Percentiles rank a stretch among this genome's conserved stretches.
These are phyloP conservation scores for Rhabdomys pumilio DNA, from an alignment of 2,797 vertebrate genomes.

Conservation along the genomic window DNA sequence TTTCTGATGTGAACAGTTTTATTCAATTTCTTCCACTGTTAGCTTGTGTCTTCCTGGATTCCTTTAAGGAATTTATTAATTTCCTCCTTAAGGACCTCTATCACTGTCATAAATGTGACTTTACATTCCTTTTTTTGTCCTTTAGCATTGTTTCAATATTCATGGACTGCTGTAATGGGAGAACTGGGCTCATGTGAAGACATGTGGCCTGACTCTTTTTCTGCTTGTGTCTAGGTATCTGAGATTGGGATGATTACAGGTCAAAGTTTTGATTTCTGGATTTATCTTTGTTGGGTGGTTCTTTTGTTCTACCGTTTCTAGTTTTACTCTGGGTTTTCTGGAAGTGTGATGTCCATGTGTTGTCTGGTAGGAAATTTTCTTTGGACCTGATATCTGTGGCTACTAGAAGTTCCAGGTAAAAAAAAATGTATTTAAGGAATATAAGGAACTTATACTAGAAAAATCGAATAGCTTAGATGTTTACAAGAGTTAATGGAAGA, in stretches of 20 bases:
- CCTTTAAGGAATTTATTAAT: not conserved
- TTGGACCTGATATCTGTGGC: not conserved
- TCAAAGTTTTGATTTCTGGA: not conserved
- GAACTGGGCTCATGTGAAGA: not conserved
- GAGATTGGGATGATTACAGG: not conserved
- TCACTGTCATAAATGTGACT: not conserved
- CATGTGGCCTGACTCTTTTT: not conserved
- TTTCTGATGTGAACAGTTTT: not conserved
- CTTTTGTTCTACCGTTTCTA: not conserved
- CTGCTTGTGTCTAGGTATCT: not conserved
- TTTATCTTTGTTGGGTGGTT: not conserved
- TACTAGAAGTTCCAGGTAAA: not conserved
- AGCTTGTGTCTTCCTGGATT: not conserved
- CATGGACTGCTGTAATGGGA: not conserved
- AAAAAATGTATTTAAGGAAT: not conserved
- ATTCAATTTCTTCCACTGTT: not conserved
- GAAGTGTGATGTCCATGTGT: too few species aligned
- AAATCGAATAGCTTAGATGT: not conserved
- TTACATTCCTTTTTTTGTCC: not conserved
- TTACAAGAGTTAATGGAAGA: not conserved
- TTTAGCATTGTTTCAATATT: not conserved
- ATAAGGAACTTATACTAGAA: not conserved
- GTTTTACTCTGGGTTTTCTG: not conserved
- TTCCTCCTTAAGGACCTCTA: not conserved
- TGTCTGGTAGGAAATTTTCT: not conserved